Evolutionary conservation across 2,888 invertebrate species (phyloP), one percentile per base, ranked within the genome.

Genomic region (Deroplatys truncata): DNA sequence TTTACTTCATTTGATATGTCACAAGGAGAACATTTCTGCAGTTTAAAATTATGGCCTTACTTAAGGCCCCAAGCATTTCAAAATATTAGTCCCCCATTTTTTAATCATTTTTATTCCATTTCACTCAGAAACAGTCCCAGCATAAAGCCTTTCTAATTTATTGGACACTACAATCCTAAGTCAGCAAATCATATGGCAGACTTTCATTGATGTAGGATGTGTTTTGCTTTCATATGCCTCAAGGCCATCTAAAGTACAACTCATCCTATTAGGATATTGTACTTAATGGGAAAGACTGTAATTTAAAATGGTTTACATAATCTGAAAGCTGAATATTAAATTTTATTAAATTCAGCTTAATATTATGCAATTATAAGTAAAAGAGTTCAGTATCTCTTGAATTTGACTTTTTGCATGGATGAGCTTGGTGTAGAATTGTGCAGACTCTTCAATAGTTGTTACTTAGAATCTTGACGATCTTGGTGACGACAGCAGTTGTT

Each of bases 401-500:
- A 72, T 72, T 72, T 16, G 56, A 72, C 56, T 72, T 72, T 7
- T 72, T 72, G 56, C 56, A 72, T 72, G 56, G 25, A 72, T 4
- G 56, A 72, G 20, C 4, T 72, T 72, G 20, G 1, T 25, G 25
- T 72, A 20, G 56, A 72, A 72, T 72, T 72, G 56, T 72, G 56
- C 56, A 72, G 56, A 72, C 20, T 72, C 56, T 56, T 72, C 20
- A 15, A 7, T 72, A 72, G 28, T 49, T 43, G 13, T 85, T 28
- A 10, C 43, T 87, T 25, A 87, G 29, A 87, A 83, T 29, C 85
- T 56, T 25, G 86, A 29, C 5, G 84, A 29, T 72, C 85, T 86
- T 82, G 89, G 84, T 28, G 90, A 43, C 25, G 90, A n/a, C 92
- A 95, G 93, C 94, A 95, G 94, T 92, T 95, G 96, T 92, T 95